Evolutionary conservation across 2,888 invertebrate species (phyloP), one percentile per base, ranked within the genome.

Genomic region (Euplagia quadripunctaria): DNA sequence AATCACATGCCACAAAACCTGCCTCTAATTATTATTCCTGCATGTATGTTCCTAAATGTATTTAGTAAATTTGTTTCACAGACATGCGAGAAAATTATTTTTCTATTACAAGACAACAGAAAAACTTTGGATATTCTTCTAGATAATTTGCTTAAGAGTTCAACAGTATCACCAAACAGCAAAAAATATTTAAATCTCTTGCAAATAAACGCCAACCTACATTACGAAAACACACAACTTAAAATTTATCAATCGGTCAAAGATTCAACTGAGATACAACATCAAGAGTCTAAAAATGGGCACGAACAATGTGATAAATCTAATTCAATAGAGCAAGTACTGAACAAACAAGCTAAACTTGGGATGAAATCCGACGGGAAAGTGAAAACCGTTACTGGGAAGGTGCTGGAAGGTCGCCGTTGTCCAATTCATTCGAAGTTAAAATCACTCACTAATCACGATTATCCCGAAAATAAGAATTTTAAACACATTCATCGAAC

Each of bases 151-250:
- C 64, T 87, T 20, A 84, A 83, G 76, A 82, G 80, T 70, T 79
- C 85, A 20, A 79, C 82, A 61, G 76, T 85, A n/a, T 74, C 87
- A 58, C 83, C 83, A 52, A 81, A 81, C 41, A 81, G 80, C 68
- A 88, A 86, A 82, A 86, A 86, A 68, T 88, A 87, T 79, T 78
- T 90, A 58, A 87, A 85, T 70, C 80, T 89, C 9, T 82, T 90
- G 61, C 85, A 87, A 83, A 80, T 85, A 9, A 89, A 90, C 72
- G 86, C 87, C 16, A 83, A 79, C 49, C 79, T 90, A n/a, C 85
- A 89, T 74, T 89, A 86, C 58, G 89, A 90, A 83, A 90, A 90
- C 71, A 86, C 86, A 20, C 88, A 88, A 81, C 76, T 89, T 58
- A 90, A 90, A 81, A 82, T 90, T 71, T 73, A 75, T 70, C 52